Conservation (phyloP, 2,113 vertebrate genomes). For the Hyperoodon ampullatus region DNA sequence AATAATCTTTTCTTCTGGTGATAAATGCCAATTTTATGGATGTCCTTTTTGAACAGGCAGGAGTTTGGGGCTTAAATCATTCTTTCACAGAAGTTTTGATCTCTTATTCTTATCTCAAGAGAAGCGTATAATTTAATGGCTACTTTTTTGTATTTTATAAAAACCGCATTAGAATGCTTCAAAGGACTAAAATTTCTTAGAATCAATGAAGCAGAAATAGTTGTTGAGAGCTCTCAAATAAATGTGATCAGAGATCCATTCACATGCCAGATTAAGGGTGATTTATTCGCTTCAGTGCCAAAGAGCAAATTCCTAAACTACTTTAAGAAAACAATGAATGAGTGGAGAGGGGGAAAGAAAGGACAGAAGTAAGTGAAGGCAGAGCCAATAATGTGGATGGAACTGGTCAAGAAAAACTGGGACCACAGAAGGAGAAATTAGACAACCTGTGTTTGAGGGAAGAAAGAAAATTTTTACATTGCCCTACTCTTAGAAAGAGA, state of each 20-base stretch:
- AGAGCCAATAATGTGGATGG: not conserved
- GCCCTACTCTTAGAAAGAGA: not conserved
- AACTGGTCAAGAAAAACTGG: not conserved
- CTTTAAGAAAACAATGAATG: not conserved
- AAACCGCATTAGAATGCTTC: conserved; percentile 23
- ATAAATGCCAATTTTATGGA: not conserved
- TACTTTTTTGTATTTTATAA: conserved; percentile 44
- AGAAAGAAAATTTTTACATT: not conserved
- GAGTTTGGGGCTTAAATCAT: not conserved
- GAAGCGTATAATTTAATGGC: not conserved
- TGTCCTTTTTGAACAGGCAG: not conserved
- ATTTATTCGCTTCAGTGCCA: not conserved
- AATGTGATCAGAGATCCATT: not conserved
- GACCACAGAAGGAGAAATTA: not conserved
- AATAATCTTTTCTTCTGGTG: conserved; percentile 49
- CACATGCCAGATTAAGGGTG: not conserved
- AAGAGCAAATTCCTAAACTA: not conserved
- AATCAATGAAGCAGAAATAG: conserved; percentile 32
- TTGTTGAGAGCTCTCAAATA: not conserved
- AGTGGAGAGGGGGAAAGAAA: not conserved
- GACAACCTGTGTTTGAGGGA: not conserved
- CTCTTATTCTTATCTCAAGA: conserved; percentile 1
- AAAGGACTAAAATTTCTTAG: not conserved
- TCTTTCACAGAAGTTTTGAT: conserved; percentile 42
- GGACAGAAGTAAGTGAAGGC: not conserved